Evolutionary conservation across 2,113 vertebrate species (phyloP), one percentile per base, ranked within the genome.

Genomic region (Plestiodon gilberti): DNA sequence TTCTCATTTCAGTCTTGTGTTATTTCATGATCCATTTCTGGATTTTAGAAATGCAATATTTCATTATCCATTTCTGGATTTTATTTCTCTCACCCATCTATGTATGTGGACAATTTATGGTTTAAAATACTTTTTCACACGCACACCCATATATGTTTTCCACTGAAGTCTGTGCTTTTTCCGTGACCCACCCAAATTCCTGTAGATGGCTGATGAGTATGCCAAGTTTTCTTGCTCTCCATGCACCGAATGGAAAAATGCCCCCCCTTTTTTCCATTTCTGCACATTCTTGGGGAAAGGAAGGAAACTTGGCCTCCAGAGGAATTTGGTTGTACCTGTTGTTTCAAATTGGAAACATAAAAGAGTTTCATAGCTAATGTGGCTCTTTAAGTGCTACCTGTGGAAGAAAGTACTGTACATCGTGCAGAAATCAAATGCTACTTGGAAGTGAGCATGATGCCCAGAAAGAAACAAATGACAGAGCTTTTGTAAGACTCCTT

Each of bases 161-260:
- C 96, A 96, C 94, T 96, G 92, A 93, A 92, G 95, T 89, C 95
- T 93, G 91, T 93, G 90, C 93, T 96, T 96, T 97, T 97, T 96
- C 95, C 95, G 94, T 94, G 96, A 96, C 95, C 95, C 96, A 94
- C 96, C 95, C 95, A 52, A 83, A 96, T 97, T 97, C 96, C 96
- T 94, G 94, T 87, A 90, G 94, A 84, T 65, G 89, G 82, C 86
- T 95, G 79, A 18, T 69, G 90, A 13, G 1, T 55, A 14, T 85
- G 96, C 96, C 96, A 97, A 96, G 85, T 91, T 95, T 89, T 91
- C 82, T 90, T 92, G 18, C 33, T 93, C 86, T 92, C 88, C 74
- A 14, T 78, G 76, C 87, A 93, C 55, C 43, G 78, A 93, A 88
- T 89, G 93, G 94, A 94, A 91, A 92, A 93, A 92, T 89, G 89